Conservation (phyloP, 2,113 vertebrate species). For the Podiceps cristatus region DNA sequence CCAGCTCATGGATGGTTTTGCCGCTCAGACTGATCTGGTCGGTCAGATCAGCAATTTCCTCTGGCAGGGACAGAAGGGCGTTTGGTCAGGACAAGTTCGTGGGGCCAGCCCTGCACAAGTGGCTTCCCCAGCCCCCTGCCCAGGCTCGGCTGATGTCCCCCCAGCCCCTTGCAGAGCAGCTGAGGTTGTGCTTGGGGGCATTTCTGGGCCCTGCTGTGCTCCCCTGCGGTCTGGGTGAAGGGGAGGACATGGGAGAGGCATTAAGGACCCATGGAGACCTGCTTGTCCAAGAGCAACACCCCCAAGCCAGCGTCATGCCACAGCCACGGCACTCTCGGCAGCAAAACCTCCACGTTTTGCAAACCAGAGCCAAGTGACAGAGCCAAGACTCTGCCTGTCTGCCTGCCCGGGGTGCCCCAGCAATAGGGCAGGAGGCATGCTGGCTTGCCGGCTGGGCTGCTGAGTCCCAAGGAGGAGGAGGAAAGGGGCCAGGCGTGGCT, state of each 20-base stretch:
- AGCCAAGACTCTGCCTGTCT: neutral
- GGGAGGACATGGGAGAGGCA: neutral
- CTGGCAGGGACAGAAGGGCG: constrained; percentile 59
- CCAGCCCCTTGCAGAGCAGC: neutral
- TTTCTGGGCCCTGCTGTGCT: neutral
- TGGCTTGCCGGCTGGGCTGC: neutral
- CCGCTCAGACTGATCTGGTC: constrained; percentile 89
- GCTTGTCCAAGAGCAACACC: neutral
- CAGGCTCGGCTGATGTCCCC: neutral
- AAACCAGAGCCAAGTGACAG: neutral
- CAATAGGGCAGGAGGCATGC: neutral
- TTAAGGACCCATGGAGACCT: neutral
- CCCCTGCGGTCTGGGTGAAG: neutral
- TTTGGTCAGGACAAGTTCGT: neutral
- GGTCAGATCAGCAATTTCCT: constrained; percentile 91
- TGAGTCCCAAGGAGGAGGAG: neutral
- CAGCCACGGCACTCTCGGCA: accelerated
- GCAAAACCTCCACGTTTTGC: neutral
- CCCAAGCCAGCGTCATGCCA: neutral
- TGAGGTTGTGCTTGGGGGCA: neutral
- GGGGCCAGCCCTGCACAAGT: accelerated
- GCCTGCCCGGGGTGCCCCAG: neutral
- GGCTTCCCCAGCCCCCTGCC: neutral
- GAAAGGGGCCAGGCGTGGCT: neutral
- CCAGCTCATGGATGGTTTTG: constrained; percentile 93